These are phyloP conservation scores for Columba guinea DNA, from an alignment of 2,797 vertebrate species.

Conservation along the genomic window DNA sequence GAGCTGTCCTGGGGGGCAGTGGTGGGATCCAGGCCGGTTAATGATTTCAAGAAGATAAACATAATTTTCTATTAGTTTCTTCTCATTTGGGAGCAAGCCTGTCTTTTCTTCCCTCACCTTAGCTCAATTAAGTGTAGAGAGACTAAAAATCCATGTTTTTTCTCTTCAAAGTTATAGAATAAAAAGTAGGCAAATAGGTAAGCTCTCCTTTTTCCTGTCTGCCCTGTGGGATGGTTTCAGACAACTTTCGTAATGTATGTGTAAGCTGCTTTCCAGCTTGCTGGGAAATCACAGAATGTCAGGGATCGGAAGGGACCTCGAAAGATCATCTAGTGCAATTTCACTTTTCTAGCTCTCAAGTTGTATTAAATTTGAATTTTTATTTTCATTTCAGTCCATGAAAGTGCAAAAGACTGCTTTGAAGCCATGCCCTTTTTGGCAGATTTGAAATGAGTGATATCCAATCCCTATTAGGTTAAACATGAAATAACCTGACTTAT, in stretches of 20 bases:
- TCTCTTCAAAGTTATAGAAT: background rate
- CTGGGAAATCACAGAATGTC: constrained; percentile 1
- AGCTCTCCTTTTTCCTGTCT: constrained; percentile 16
- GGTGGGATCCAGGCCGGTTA: background rate
- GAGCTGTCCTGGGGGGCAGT: background rate
- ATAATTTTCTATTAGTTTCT: background rate
- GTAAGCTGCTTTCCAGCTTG: background rate
- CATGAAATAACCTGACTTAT: constrained; percentile 63
- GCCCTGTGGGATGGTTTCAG: constrained; percentile 33
- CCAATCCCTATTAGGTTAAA: constrained; percentile 44
- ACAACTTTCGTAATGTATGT: constrained; percentile 27
- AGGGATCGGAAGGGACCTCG: no score
- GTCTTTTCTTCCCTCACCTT: background rate
- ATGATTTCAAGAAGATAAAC: background rate
- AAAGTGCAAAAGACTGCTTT: constrained; percentile 53
- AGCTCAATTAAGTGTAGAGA: background rate
- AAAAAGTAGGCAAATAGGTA: background rate
- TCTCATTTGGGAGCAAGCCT: background rate
- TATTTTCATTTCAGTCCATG: constrained; percentile 45
- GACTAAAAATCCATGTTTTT: background rate
- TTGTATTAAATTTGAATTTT: constrained; percentile 70
- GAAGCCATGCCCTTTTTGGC: constrained; percentile 43
- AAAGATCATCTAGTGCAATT: background rate
- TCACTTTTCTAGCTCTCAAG: constrained; percentile 38
- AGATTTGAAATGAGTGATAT: constrained; percentile 57